Evolutionary conservation across 1,140 invertebrate species (phyloP).

Genomic region (Zaprionus nigranus): DNA sequence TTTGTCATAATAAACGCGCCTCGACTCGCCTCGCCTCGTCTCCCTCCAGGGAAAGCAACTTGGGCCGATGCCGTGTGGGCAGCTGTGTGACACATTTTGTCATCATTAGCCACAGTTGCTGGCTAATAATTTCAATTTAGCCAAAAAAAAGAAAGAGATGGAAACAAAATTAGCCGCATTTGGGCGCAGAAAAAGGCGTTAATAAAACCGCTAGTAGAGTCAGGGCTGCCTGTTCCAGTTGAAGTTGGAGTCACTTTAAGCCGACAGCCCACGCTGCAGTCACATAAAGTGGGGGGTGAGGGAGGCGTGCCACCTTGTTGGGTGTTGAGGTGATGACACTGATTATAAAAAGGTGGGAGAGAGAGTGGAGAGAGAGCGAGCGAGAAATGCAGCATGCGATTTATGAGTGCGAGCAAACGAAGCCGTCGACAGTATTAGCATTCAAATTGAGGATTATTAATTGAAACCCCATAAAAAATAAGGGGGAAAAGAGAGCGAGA

Average conservation of each 20-base stretch:
- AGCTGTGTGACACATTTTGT: slow-evolving; percentile 82
- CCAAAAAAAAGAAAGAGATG: slow-evolving; percentile 44
- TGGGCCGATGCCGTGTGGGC: slow-evolving; percentile 54
- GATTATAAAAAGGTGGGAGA: slow-evolving; percentile 62
- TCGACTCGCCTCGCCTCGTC: not conserved
- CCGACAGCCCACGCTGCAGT: slow-evolving; percentile 61
- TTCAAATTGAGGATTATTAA: slow-evolving; percentile 20
- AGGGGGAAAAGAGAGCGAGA: not conserved
- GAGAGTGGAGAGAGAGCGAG: not conserved
- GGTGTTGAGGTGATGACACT: slow-evolving; percentile 75
- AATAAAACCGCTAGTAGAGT: slow-evolving; percentile 50
- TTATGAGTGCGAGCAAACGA: slow-evolving; percentile 29
- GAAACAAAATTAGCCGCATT: slow-evolving; percentile 67
- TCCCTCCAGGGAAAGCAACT: slow-evolving; percentile 45
- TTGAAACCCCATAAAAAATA: slow-evolving; percentile 15
- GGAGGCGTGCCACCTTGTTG: slow-evolving; percentile 36
- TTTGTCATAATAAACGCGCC: slow-evolving; percentile 81
- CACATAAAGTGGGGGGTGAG: slow-evolving; percentile 11
- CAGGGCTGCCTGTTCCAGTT: slow-evolving; percentile 20
- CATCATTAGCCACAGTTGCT: slow-evolving; percentile 83
- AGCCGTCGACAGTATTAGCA: slow-evolving; percentile 1
- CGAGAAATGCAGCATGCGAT: slow-evolving; percentile 30
- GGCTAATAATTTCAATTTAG: slow-evolving; percentile 83
- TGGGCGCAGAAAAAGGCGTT: slow-evolving; percentile 59
- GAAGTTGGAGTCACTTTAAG: slow-evolving; percentile 35